Evolutionary conservation across 2,797 vertebrate genomes (phyloP).

Genomic region (Bucorvus abyssinicus): DNA sequence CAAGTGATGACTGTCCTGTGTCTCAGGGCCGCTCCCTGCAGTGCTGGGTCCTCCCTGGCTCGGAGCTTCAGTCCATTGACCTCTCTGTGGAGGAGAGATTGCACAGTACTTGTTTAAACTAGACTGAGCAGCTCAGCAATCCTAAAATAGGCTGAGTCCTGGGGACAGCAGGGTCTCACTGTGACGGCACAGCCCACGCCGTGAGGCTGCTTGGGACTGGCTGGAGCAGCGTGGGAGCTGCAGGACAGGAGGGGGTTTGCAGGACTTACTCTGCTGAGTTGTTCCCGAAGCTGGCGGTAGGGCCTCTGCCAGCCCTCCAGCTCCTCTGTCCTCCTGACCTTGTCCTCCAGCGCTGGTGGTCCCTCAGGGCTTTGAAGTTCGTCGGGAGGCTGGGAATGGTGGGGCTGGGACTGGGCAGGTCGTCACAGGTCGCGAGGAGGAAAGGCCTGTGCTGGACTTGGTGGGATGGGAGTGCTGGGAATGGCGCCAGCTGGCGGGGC

Average conservation of each 20-base stretch:
- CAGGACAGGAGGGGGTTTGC: not conserved
- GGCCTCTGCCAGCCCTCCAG: not conserved
- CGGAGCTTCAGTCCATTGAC: not conserved
- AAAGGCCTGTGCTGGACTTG: fast-evolving
- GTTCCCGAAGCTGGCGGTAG: not conserved
- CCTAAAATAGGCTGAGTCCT: not conserved
- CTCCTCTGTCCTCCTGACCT: not conserved
- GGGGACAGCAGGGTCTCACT: not conserved
- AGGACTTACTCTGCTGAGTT: not conserved
- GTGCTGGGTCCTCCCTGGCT: not conserved
- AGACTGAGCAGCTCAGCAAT: not conserved
- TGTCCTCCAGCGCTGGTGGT: not conserved
- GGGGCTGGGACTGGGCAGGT: fast-evolving
- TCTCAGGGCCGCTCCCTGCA: not conserved
- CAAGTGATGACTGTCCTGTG: not conserved
- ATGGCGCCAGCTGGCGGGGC: fast-evolving
- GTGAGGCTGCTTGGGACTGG: not conserved
- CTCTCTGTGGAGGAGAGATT: not conserved
- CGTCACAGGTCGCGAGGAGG: fast-evolving
- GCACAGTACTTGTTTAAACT: not conserved
- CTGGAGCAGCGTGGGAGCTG: not conserved
- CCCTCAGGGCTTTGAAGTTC: not conserved
- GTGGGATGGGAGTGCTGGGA: not conserved
- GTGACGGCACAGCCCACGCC: not conserved
- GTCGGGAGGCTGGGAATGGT: not conserved